A percentile compares a stretch with the other conserved stretches of the same genome.
phyloP scores from a whole-genome alignment of 2,113 vertebrate species.

The Prolemur simus region DNA sequence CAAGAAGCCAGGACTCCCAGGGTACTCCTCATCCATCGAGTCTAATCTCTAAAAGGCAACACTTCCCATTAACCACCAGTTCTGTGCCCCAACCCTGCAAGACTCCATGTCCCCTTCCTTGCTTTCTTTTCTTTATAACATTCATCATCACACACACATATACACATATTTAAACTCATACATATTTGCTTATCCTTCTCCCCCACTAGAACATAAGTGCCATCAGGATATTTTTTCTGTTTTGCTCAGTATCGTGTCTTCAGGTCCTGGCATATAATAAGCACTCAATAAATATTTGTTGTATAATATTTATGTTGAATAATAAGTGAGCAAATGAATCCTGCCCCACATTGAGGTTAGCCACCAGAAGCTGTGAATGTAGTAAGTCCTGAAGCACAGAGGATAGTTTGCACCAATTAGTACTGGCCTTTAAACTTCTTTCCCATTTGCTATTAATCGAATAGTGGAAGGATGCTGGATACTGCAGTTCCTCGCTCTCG shows the following conservation, averaged over 20 bases:
- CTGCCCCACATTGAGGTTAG: neutral
- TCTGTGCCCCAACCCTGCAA: neutral
- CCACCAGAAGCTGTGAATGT: neutral
- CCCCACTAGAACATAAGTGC: neutral
- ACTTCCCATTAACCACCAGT: neutral
- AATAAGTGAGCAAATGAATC: neutral
- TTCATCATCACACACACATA: neutral
- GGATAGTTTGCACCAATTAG: neutral
- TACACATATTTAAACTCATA: neutral
- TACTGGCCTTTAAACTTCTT: neutral
- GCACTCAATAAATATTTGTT: neutral
- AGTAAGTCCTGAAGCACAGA: neutral
- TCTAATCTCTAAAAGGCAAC: neutral
- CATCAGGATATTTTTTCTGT: neutral
- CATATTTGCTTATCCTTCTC: neutral
- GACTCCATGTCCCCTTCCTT: neutral
- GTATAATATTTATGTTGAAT: neutral
- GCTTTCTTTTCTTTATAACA: neutral
- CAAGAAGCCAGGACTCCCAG: neutral
- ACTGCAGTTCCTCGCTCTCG: neutral
- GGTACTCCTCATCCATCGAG: neutral
- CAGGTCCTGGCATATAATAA: neutral
- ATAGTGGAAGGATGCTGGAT: neutral
- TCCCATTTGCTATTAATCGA: neutral
- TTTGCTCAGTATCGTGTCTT: neutral